These are phyloP conservation scores for Bradynema listronoti DNA, from an alignment of 1,140 invertebrate genomes.

Conservation along the genomic window DNA sequence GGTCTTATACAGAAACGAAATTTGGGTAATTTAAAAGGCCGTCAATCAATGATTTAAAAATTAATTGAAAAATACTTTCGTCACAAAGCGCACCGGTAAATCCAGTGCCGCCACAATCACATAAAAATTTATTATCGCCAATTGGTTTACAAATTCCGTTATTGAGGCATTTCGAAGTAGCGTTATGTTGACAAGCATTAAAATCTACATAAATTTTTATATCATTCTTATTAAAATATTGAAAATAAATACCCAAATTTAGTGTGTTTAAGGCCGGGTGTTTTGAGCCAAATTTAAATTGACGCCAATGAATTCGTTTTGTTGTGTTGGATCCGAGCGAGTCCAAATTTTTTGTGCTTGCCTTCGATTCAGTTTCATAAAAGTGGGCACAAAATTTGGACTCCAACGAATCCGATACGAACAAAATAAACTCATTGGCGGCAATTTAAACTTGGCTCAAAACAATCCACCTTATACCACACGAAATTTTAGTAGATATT, in stretches of 20 bases:
- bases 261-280: background rate
- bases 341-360: too few relatives aligned
- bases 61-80: background rate
- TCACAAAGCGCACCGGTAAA: background rate
- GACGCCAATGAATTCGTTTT: background rate
- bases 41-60: background rate
- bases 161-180: constrained; percentile 9
- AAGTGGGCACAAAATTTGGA: too few relatives aligned
- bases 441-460: too few relatives aligned
- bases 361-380: too few relatives aligned
- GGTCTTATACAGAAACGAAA: background rate
- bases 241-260: background rate
- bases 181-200: background rate
- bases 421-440: too few relatives aligned
- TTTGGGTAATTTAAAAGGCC: background rate
- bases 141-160: constrained; percentile 1
- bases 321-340: too few relatives aligned
- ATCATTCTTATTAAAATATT: background rate
- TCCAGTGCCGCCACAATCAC: background rate
- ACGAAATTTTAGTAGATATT: too few relatives aligned
- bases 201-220: background rate
- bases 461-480: too few relatives aligned
- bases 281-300: background rate
- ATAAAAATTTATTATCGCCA: constrained; percentile 4
- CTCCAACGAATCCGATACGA: too few relatives aligned